Base-by-base conservation (phyloP, 2,113 vertebrate species). In the Apistogramma diplotaenia region DNA sequence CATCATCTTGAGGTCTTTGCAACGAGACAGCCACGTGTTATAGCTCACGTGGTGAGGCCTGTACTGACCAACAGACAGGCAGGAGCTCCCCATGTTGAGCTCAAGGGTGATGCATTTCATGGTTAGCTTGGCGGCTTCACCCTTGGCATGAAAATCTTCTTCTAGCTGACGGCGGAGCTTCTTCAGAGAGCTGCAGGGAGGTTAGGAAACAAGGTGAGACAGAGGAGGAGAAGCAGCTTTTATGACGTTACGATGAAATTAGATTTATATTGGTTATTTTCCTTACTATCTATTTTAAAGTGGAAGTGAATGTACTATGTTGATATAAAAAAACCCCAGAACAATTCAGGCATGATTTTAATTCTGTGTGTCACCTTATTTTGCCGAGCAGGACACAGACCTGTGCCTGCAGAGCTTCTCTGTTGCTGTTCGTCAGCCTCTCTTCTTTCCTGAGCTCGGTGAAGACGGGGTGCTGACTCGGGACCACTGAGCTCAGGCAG, bases 91-190 rank as follows among this genome's bases (percentile, higher is more conserved):
- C 4, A 2, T 53, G 18, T 7, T 31, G n/a, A 49, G 1, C 16
- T 58, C 5, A 6, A 25, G 21, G 25, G 19, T 58, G 25, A 88
- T 85, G 40, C 86, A 82, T 79, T 65, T 85, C 37, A 23, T 37
- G 31, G 78, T 75, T 72, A 84, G 61, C 49, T 72, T 81, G 27
- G 74, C 35, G 67, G 82, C 70, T 70, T 87, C 60, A 11, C 19
- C 15, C 12, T 87, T 87, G 74, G 84, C 37, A 2, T 61, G 55
- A 49, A 78, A 71, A 72, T 87, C 82, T 7, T 37, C 29, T 40
- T 7, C 29, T 23, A 87, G 56, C 75, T 57, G 60, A 84, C 46
- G 3, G 37, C 11, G 78, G 37, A 78, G 40, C 8, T 46, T 40
- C 46, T 56, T 74, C 74, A 87, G 29, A 61, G 67, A 61, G 56